Evolutionary conservation across 2,797 vertebrate species (phyloP).

Genomic region (Sebastes hubbsi): DNA sequence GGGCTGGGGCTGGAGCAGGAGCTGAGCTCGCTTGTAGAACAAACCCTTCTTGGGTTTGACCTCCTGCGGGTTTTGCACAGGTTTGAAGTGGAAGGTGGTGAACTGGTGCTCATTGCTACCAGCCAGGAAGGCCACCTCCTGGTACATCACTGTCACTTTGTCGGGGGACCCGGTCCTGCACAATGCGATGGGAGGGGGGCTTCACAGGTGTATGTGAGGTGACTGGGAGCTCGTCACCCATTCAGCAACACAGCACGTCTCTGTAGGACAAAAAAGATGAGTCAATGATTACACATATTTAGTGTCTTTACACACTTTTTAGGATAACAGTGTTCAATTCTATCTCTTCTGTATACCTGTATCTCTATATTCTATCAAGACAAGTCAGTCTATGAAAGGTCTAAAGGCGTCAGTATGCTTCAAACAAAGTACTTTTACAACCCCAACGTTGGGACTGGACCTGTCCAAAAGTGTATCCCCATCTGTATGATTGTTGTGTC

Average conservation of each 20-base stretch:
- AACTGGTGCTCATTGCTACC: slow-evolving; percentile 86
- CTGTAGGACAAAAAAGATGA: slow-evolving; percentile 52
- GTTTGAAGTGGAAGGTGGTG: slow-evolving; percentile 84
- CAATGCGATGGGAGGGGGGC: slow-evolving; percentile 18
- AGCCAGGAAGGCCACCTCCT: slow-evolving; percentile 90
- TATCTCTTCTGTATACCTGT: too few species aligned
- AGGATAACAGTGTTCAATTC: not conserved
- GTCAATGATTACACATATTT: not conserved
- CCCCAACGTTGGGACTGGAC: not conserved
- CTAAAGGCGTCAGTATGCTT: not conserved
- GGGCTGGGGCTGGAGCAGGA: slow-evolving; percentile 62
- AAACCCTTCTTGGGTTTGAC: slow-evolving; percentile 87
- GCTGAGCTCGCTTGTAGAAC: slow-evolving; percentile 90
- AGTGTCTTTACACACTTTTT: not conserved
- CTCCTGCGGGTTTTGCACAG: slow-evolving; percentile 84
- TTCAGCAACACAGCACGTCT: slow-evolving; percentile 60
- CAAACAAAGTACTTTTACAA: not conserved
- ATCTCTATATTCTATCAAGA: not conserved
- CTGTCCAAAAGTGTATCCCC: not conserved
- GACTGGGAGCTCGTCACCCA: slow-evolving; percentile 55
- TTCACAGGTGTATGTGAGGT: slow-evolving; percentile 40
- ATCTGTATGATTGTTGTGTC: not conserved
- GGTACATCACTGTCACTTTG: slow-evolving; percentile 80
- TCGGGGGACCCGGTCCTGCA: slow-evolving; percentile 48
- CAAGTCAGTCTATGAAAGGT: not conserved